phyloP scores from a whole-genome alignment of 2,797 vertebrate species.

The Hemibagrus guttatus region DNA sequence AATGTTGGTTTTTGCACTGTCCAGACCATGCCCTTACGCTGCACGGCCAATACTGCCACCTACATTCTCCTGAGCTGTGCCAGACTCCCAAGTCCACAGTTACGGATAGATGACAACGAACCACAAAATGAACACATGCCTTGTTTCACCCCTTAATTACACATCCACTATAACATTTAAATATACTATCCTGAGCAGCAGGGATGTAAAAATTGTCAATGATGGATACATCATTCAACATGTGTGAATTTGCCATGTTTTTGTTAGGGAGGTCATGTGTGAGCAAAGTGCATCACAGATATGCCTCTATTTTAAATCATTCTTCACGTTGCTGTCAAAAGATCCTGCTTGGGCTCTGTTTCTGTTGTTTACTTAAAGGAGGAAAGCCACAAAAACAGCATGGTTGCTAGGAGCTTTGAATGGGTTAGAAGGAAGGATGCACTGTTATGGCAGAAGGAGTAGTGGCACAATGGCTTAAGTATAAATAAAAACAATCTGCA shows the following conservation, averaged over 20 bases:
- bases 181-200: neutral
- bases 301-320: neutral
- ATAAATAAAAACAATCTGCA: no score
- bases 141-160: slow-evolving; percentile 25
- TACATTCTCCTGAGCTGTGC: slow-evolving; percentile 14
- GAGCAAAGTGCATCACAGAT: neutral
- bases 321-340: neutral
- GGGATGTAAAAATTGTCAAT: neutral
- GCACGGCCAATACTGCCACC: neutral
- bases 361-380: neutral
- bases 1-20: slow-evolving; percentile 28
- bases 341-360: neutral
- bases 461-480: neutral
- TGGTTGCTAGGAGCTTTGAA: neutral
- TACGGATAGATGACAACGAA: neutral
- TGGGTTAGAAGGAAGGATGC: neutral
- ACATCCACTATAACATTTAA: slow-evolving; percentile 31
- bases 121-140: slow-evolving; percentile 18
- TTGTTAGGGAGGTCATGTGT: neutral
- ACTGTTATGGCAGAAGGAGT: neutral
- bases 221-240: slow-evolving; percentile 4
- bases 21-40: neutral
- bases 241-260: neutral
- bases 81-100: neutral
- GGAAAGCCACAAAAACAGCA: neutral